Evolutionary conservation across 1,140 invertebrate genomes (phyloP), one percentile per base, ranked within the genome.

Genomic region (Chironomus striatipennis): DNA sequence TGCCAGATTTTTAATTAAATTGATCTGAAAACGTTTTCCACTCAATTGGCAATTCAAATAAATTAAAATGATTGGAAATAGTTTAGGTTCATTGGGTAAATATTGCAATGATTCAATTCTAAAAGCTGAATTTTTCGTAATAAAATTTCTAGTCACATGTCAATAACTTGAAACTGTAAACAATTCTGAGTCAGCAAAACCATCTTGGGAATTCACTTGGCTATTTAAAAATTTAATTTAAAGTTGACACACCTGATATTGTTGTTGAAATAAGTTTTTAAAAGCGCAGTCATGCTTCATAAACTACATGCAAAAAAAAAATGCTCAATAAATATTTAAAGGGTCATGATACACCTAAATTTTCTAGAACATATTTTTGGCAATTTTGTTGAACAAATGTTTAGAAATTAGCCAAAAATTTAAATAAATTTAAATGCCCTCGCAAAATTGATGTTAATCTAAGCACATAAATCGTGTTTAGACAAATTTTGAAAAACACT

Each of bases 301-400:
- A 57, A 57, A 57, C n/a, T 57, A n/a, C 15, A 15, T 57, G 47
- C 47, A 57, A 57, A 57, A 57, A 57, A 57, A 57, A 57, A 57
- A 57, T 57, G n/a, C n/a, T 57, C 12, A 57, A 57, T 15, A 57
- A 15, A n/a, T 10, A 3, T 47, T 47, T 10, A 57, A 57, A 57
- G 47, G 47, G 47, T 57, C 47, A 57, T 5, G 0, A 15, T n/a
- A 57, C 12, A 5, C 12, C 5, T 15, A 57, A 57, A 15, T 47
- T 1, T n/a, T n/a, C 0, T 12, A 57, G 47, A 57, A 57, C 4
- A 57, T n/a, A 57, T 57, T 57, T 57, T 57, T 57, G 47, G 47
- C 47, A 57, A 57, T 57, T 57, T 15, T 12, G 12, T 15, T 12
- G 47, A 12, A 15, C 12, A 57, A 57, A 57, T 57, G 47, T 57